Conservation (phyloP, 1,140 invertebrate species). For the Trichonephila inaurata region DNA sequence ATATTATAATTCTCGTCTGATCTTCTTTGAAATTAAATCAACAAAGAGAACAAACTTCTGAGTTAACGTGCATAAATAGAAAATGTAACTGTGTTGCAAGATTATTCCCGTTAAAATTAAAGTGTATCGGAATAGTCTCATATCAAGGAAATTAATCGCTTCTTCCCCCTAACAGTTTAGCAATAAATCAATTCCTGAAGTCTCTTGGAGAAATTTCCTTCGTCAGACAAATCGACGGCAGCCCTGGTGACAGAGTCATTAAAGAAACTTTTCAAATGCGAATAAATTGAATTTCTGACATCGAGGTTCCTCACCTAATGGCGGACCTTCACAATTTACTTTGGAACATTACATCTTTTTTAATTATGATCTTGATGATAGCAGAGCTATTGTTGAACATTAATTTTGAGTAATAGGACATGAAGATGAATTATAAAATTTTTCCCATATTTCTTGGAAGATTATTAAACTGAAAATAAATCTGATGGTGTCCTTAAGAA, state of each 20-base stretch:
- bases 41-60: too few species aligned
- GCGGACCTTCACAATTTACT: slow-evolving; percentile 13
- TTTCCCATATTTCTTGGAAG: too few species aligned
- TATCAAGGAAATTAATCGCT: slow-evolving; percentile 38
- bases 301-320: neutral
- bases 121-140: neutral
- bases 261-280: slow-evolving; percentile 51
- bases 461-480: too few species aligned
- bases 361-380: neutral
- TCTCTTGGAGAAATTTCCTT: slow-evolving; percentile 13
- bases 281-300: slow-evolving; percentile 58
- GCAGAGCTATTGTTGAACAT: neutral
- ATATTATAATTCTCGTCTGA: too few species aligned
- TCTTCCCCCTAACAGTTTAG: neutral
- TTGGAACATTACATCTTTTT: slow-evolving; percentile 4
- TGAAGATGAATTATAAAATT: neutral
- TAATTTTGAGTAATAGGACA: neutral
- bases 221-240: slow-evolving; percentile 16
- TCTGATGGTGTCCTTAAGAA: too few species aligned
- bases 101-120: neutral
- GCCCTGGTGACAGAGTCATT: slow-evolving; percentile 32
- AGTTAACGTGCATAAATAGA: too few species aligned
- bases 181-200: slow-evolving; percentile 54
- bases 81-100: too few species aligned
- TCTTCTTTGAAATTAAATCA: too few species aligned